Conservation (phyloP, 2,888 invertebrate species). For the Euplagia quadripunctaria region DNA sequence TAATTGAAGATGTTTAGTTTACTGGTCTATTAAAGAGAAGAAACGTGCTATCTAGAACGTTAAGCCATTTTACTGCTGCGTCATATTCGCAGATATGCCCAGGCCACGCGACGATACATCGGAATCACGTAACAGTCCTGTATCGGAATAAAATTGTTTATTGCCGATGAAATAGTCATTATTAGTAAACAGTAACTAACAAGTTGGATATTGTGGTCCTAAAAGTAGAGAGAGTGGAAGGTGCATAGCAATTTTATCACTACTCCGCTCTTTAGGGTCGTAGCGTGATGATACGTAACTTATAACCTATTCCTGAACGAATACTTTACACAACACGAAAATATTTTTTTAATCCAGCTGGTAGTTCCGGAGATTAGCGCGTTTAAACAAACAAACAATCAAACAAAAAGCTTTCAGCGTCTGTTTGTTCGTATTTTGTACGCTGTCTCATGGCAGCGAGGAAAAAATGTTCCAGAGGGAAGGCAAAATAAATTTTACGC, state of each 20-base stretch:
- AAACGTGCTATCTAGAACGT: slow-evolving; percentile 36
- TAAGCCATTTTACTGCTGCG: slow-evolving; percentile 50
- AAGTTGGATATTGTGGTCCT: slow-evolving; percentile 52
- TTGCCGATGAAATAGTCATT: slow-evolving; percentile 67
- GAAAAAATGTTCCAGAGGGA: too few relatives aligned
- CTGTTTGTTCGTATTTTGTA: too few relatives aligned
- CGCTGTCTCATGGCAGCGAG: too few relatives aligned
- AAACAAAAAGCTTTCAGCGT: too few relatives aligned
- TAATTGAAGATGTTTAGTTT: slow-evolving; percentile 23
- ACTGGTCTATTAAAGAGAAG: slow-evolving; percentile 28
- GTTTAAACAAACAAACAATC: too few relatives aligned
- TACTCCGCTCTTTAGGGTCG: too few relatives aligned
- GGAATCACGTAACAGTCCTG: slow-evolving; percentile 62
- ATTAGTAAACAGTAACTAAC: slow-evolving; percentile 63
- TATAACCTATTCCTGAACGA: too few relatives aligned
- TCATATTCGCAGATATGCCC: slow-evolving; percentile 46
- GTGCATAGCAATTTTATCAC: neutral
- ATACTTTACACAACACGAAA: too few relatives aligned
- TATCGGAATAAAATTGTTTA: slow-evolving; percentile 63
- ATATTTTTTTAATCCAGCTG: too few relatives aligned
- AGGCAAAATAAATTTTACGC: too few relatives aligned
- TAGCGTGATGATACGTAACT: too few relatives aligned
- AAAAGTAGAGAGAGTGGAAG: slow-evolving; percentile 3
- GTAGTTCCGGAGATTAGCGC: too few relatives aligned
- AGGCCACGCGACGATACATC: slow-evolving; percentile 60